Base-by-base conservation (phyloP, 2,113 vertebrate genomes). In the Trinectes maculatus region DNA sequence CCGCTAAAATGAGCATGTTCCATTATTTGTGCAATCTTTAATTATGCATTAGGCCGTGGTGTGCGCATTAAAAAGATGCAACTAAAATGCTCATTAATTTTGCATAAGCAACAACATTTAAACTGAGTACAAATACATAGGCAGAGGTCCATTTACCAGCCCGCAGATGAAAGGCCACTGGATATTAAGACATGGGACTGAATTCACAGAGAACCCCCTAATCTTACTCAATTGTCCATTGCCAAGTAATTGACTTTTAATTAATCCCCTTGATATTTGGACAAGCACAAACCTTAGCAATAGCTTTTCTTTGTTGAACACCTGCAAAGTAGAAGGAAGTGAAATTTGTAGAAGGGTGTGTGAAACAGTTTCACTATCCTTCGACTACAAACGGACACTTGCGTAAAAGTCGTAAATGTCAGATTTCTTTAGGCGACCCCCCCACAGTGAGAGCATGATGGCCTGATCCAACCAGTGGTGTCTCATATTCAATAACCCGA, bases 221-320 rank as follows among this genome's bases (percentile, higher is more conserved):
- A 91, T 93, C 92, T 90, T 87, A 76, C 91, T 91, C 86, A 91
- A 94, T 95, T 93, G 92, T 93, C 91, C 91, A 94, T 92, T 82
- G 85, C 91, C 91, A 85, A 80, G 89, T 94, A 94, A 96, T 93
- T 94, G 94, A 95, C 94, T 94, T 93, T 95, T 95, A 96, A 95
- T 95, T 95, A 96, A 96, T 96, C 95, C 94, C 94, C 94, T 94
- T 93, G 94, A 91, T 94, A 94, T 94, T 95, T 96, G 92, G 91
- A 93, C 92, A 92, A 93, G 91, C 94, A 93, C 92, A 85, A 36
- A 93, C 92, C 88, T 85, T 86, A 91, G 92, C 91, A 92, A 94
- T 92, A 95, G 92, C 93, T 94, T 86, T 86, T 85, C 85, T 92
- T 76, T 90, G 91, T 85, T 92, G 89, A 91, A 86, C 53, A 62